These are phyloP conservation scores for Prunella strophiata DNA, from an alignment of 2,797 vertebrate genomes.

Conservation along the genomic window DNA sequence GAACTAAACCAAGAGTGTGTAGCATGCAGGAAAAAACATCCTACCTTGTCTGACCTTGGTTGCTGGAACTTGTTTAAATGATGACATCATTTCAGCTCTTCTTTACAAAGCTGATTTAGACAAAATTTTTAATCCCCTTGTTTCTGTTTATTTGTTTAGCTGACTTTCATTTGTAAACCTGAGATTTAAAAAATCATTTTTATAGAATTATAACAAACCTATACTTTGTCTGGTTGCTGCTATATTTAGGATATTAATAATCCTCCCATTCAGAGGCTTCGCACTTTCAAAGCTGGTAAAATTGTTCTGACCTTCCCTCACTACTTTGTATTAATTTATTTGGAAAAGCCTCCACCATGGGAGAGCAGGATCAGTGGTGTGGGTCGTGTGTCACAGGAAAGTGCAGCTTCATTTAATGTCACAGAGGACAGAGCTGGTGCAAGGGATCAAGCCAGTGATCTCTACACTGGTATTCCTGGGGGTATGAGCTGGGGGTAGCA, in stretches of 20 bases:
- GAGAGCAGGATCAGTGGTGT: not conserved
- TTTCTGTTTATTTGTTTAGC: slow-evolving; percentile 49
- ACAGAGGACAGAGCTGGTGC: not conserved
- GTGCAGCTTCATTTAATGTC: not conserved
- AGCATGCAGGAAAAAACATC: not conserved
- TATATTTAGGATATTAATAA: slow-evolving; percentile 41
- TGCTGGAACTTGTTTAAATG: slow-evolving; percentile 12
- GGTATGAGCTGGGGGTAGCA: not conserved
- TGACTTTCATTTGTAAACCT: slow-evolving; percentile 48
- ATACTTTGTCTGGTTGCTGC: not conserved
- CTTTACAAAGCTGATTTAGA: slow-evolving; percentile 59
- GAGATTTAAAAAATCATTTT: slow-evolving; percentile 43
- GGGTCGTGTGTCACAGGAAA: not conserved
- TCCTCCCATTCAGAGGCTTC: not conserved
- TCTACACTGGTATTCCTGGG: not conserved
- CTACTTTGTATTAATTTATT: not conserved
- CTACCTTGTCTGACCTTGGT: slow-evolving; percentile 29
- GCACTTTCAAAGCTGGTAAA: not conserved
- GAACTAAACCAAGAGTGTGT: not conserved
- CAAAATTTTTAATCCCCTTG: slow-evolving; percentile 53
- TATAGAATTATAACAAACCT: slow-evolving; percentile 11
- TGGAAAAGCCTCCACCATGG: not conserved
- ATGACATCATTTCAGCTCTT: slow-evolving; percentile 37
- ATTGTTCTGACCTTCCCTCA: not conserved
- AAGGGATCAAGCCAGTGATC: not conserved